Evolutionary conservation across 2,888 invertebrate genomes (phyloP).

Genomic region (Drosophila nr. fundita): DNA sequence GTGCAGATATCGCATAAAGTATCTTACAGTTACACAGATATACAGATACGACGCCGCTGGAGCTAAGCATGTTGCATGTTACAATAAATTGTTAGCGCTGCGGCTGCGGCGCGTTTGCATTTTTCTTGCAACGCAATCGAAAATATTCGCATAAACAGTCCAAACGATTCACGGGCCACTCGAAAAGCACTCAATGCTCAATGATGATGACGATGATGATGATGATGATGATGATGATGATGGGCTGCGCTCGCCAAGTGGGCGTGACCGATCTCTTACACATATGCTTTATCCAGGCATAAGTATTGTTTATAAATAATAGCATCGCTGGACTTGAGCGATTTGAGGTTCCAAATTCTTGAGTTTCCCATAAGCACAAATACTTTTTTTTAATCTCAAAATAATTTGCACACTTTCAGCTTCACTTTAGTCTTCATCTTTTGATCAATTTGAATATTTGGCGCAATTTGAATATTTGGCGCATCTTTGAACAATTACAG

Average conservation of each 20-base stretch:
- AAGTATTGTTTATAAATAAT: not conserved
- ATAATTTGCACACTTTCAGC: not conserved
- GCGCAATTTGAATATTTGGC: not conserved
- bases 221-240: not conserved
- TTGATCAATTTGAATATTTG: not conserved
- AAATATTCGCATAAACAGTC: slow-evolving; percentile 35
- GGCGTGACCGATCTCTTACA: slow-evolving; percentile 15
- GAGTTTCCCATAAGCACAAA: not conserved
- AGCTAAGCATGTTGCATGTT: slow-evolving; percentile 50
- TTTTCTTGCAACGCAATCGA: slow-evolving; percentile 38
- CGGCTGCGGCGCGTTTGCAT: slow-evolving; percentile 46
- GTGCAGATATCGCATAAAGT: slow-evolving; percentile 77
- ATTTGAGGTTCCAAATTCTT: not conserved
- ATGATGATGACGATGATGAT: not conserved
- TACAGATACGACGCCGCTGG: slow-evolving; percentile 46
- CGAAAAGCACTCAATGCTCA: slow-evolving; percentile 28
- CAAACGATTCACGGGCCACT: slow-evolving; percentile 41
- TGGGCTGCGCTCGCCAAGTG: not conserved
- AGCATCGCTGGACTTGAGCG: not conserved
- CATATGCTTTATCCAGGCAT: not conserved
- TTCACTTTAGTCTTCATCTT: not conserved
- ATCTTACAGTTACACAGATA: slow-evolving; percentile 61
- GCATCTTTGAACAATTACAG: not conserved
- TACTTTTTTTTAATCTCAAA: not conserved
- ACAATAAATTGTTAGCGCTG: slow-evolving; percentile 44